Evolutionary conservation across 2,113 vertebrate species (phyloP), one percentile per base, ranked within the genome.

Genomic region (Ia io): DNA sequence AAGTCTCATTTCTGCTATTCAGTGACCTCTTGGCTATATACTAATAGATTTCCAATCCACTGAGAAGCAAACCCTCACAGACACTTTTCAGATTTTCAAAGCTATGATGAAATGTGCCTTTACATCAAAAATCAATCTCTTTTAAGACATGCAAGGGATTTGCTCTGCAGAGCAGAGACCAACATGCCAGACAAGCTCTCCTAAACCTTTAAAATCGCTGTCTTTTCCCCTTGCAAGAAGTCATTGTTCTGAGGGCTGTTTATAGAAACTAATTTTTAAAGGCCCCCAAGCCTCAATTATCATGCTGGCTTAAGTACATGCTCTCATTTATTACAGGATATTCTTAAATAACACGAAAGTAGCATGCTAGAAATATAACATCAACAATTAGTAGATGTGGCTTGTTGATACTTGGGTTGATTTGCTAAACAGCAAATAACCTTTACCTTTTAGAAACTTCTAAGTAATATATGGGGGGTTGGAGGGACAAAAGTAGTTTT

Each of bases 71-170:
- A 92, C 56, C 63, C 59, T 96, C 74, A 85, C 76, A 90, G 91
- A 96, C 35, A 92, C 92, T 96, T 96, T 97, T 89, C 83, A 94
- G 14, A 96, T 76, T 95, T 97, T 90, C 95, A 96, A 96, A 97
- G 95, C 90, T 96, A 88, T 96, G 95, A 96, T 97, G 97, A 96
- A 97, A 97, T 92, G 85, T 86, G 47, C 65, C 88, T 96, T 97
- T 95, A 95, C 51, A 96, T 97, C 85, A 97, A 96, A 97, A 97
- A 97, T 93, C 95, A 96, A 96, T 96, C 96, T 94, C 92, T 96
- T 96, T 78, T 49, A 94, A 96, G 79, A 84, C 84, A 97, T 96
- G 88, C 85, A 80, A 95, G 88, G 85, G 93, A 96, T 96, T 96
- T 96, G 49, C 56, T 97, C 88, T 87, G 51, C 44, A 93, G 61